Conservation (phyloP, 2,797 vertebrate genomes). For the Tenualosa thibaudeaui region DNA sequence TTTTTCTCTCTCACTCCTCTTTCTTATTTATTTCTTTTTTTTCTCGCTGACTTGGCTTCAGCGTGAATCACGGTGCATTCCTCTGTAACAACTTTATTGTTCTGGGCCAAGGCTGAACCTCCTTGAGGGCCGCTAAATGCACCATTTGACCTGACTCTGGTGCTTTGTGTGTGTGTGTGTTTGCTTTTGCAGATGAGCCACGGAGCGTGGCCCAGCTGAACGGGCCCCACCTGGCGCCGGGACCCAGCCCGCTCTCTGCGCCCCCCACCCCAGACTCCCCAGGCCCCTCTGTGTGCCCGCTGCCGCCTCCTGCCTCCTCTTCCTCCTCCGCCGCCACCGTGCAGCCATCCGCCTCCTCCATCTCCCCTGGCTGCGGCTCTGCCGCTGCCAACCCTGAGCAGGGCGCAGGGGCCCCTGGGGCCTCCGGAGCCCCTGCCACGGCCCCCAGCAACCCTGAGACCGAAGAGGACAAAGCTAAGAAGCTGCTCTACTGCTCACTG, state of each 20-base stretch:
- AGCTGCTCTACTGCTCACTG: slow-evolving; percentile 88
- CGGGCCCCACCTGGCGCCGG: slow-evolving; percentile 60
- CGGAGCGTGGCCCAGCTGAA: slow-evolving; percentile 64
- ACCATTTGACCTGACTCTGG: not conserved
- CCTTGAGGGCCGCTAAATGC: not conserved
- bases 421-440: slow-evolving; percentile 50
- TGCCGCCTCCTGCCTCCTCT: slow-evolving; percentile 60
- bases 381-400: slow-evolving; percentile 62
- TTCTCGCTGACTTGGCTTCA: slow-evolving; percentile 10
- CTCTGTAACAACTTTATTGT: slow-evolving; percentile 21
- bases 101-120: slow-evolving; percentile 1
- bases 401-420: slow-evolving; percentile 42
- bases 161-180: slow-evolving; percentile 23
- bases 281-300: slow-evolving; percentile 60
- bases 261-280: slow-evolving; percentile 69
- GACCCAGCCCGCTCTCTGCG: slow-evolving; percentile 62
- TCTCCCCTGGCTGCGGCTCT: slow-evolving; percentile 55
- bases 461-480: slow-evolving; percentile 89
- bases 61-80: slow-evolving; percentile 20
- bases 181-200: slow-evolving; percentile 67
- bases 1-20: not conserved
- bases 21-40: slow-evolving; percentile 6
- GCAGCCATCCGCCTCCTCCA: slow-evolving; percentile 40
- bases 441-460: slow-evolving; percentile 71
- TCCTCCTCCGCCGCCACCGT: slow-evolving; percentile 59